Evolutionary conservation across 2,888 invertebrate species (phyloP).

Genomic region (Drosophila mercatorum): DNA sequence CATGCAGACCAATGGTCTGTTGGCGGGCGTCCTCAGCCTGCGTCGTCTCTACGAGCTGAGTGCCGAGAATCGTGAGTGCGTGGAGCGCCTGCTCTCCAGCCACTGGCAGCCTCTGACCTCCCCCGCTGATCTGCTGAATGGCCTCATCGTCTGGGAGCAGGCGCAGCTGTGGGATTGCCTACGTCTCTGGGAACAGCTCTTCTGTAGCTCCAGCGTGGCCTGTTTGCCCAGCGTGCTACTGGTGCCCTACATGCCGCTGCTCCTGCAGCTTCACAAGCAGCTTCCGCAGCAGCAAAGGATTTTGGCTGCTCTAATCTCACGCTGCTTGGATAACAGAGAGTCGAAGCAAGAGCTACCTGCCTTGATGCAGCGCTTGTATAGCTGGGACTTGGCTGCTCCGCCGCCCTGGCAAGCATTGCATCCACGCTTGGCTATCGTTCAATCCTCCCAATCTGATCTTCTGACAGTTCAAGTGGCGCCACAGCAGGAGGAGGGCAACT

Average conservation of each 20-base stretch:
- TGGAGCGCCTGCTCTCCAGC: conserved; percentile 47
- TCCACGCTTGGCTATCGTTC: conserved; percentile 61
- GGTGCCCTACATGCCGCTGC: conserved; percentile 70
- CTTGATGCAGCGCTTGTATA: conserved; percentile 63
- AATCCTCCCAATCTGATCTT: conserved; percentile 21
- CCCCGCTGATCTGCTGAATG: conserved; percentile 74
- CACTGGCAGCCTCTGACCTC: conserved; percentile 62
- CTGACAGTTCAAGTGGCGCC: conserved; percentile 62
- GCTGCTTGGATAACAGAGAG: conserved; percentile 80
- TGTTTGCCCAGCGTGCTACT: conserved; percentile 80
- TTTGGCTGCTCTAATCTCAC: conserved; percentile 66
- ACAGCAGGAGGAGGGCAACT: conserved; percentile 42
- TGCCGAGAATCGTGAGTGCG: conserved; percentile 51
- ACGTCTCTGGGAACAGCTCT: conserved; percentile 73
- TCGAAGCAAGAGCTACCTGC: conserved; percentile 59
- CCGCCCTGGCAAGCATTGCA: conserved; percentile 64
- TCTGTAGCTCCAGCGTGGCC: conserved; percentile 81
- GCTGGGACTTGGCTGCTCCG: conserved; percentile 38
- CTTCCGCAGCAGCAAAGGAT: conserved; percentile 59
- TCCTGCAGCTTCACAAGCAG: conserved; percentile 74
- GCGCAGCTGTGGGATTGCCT: conserved; percentile 65
- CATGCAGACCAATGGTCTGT: conserved; percentile 55
- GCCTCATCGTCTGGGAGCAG: conserved; percentile 81
- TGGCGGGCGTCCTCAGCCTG: conserved; percentile 76
- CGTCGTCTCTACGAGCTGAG: conserved; percentile 74